A percentile compares a stretch with the other conserved stretches of the same genome.
These are phyloP conservation scores for Hipparchia sbordonii DNA, from an alignment of 2,888 invertebrate species.

Conservation along the genomic window DNA sequence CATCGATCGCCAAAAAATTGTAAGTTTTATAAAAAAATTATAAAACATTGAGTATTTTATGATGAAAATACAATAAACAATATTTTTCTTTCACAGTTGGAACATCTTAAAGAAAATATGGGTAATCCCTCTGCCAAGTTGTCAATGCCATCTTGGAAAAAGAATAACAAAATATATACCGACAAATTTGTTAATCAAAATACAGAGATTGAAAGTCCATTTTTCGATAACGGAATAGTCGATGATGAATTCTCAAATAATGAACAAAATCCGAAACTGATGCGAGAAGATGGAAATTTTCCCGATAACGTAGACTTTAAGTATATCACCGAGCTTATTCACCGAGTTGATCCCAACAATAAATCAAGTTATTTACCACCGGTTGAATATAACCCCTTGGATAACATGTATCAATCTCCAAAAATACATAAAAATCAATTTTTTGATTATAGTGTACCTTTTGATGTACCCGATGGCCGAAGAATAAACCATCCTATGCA, in stretches of 20 bases:
- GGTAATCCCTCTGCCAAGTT: slow-evolving; percentile 31
- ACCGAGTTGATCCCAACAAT: slow-evolving; percentile 56
- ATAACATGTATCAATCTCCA: slow-evolving; percentile 33
- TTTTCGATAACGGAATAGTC: slow-evolving; percentile 38
- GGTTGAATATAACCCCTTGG: slow-evolving; percentile 43
- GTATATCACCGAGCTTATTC: slow-evolving; percentile 70
- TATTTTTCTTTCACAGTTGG: slow-evolving; percentile 27
- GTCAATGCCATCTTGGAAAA: slow-evolving; percentile 33
- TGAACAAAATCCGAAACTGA: slow-evolving; percentile 32
- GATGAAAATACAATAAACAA: slow-evolving; percentile 15
- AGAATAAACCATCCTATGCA: slow-evolving; percentile 40
- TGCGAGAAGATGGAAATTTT: slow-evolving; percentile 37
- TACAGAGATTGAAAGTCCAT: slow-evolving; percentile 38
- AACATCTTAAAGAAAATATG: slow-evolving; percentile 31
- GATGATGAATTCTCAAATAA: slow-evolving; percentile 38
- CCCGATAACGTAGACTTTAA: slow-evolving; percentile 63
- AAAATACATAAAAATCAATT: slow-evolving; percentile 31
- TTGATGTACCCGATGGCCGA: slow-evolving; percentile 32
- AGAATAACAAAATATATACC: slow-evolving; percentile 41
- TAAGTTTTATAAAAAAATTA: slow-evolving; percentile 38
- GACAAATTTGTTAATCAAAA: slow-evolving; percentile 41
- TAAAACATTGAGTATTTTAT: background rate
- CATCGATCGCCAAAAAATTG: slow-evolving; percentile 45
- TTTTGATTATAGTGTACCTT: slow-evolving; percentile 31
- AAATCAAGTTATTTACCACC: slow-evolving; percentile 40